Evolutionary conservation across 2,797 vertebrate genomes (phyloP).

Genomic region (Hoplostethus atlanticus): DNA sequence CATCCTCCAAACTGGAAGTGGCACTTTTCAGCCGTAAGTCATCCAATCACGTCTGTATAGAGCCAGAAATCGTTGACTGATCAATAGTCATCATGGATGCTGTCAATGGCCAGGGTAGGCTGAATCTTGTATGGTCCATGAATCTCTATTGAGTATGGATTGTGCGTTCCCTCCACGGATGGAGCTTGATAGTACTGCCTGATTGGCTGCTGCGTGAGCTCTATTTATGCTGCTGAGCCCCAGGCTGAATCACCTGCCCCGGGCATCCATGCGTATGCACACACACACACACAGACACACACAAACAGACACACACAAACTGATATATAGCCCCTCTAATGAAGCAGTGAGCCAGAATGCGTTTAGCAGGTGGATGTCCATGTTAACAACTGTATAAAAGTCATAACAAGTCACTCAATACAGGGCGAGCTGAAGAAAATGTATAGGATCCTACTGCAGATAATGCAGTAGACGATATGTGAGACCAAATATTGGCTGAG

Average conservation of each 20-base stretch:
- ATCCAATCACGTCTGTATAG: slow-evolving; percentile 75
- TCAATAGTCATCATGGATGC: slow-evolving; percentile 83
- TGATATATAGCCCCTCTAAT: slow-evolving; percentile 70
- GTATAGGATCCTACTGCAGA: slow-evolving; percentile 25
- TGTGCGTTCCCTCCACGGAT: slow-evolving; percentile 59
- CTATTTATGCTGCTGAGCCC: slow-evolving; percentile 78
- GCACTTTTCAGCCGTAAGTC: slow-evolving; percentile 79
- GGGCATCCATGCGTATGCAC: slow-evolving; percentile 73
- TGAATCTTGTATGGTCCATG: slow-evolving; percentile 80
- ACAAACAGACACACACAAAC: slow-evolving; percentile 58
- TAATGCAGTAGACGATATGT: slow-evolving; percentile 34
- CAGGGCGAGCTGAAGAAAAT: slow-evolving; percentile 18
- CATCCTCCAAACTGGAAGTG: slow-evolving; percentile 83
- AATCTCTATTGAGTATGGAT: slow-evolving; percentile 84
- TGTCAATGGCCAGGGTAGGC: slow-evolving; percentile 73
- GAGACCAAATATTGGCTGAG: slow-evolving; percentile 43
- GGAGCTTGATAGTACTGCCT: slow-evolving; percentile 68
- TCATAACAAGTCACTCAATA: slow-evolving; percentile 40
- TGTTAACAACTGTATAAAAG: slow-evolving; percentile 63
- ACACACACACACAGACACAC: slow-evolving; percentile 63
- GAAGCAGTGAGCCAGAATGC: slow-evolving; percentile 71
- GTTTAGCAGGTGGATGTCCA: slow-evolving; percentile 63
- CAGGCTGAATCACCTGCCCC: slow-evolving; percentile 80
- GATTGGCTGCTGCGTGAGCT: slow-evolving; percentile 75
- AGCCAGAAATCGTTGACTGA: slow-evolving; percentile 76